Base-by-base conservation (phyloP, 2,113 vertebrate species). In the Tachuris rubrigastra region DNA sequence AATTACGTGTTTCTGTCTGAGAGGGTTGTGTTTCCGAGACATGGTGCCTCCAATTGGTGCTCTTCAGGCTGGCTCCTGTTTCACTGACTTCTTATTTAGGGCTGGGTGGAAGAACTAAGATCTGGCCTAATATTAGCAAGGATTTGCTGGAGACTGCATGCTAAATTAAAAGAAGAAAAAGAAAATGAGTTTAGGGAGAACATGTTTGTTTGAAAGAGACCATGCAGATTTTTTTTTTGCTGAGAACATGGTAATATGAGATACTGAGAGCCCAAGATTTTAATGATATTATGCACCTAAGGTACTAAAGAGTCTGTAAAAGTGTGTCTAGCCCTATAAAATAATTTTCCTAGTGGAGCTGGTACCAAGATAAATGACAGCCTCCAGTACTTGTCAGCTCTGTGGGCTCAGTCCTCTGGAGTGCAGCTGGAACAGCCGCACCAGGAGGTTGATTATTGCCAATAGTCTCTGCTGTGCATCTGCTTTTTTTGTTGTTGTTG, bases 331-430 rank as follows among this genome's bases (percentile, higher is more conserved):
- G 41, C 37, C 25, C 49, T 87, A 72, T 75, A 82, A 89, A 87
- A 89, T 52, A 47, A 68, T 82, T 92, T 88, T 94, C 37, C 28
- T 75, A 27, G 52, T 63, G 46, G 82, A 85, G 53, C 74, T 85
- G 74, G 62, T 85, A 85, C 39, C 66, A 94, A 79, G 71, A 95
- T 77, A 94, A 95, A 83, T 67, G 87, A 50, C 67, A 87, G 39
- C 42, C 46, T 77, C 1, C 7, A 76, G 79, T 85, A 50, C 59
- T 79, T 77, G 35, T 82, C 81, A 73, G 69, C 58, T 86, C 37
- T 16, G 27, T 65, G 69, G 44, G 33, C 69, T 91, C 7, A 3
- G 80, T 92, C 47, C 60, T 94, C 73, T 53, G 89, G 75, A 62
- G 82, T 74, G 33, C 72, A 77, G 79, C 78, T 66, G 33, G 77